phyloP scores from a whole-genome alignment of 2,888 invertebrate genomes.

The Caenorhabditis sinica region DNA sequence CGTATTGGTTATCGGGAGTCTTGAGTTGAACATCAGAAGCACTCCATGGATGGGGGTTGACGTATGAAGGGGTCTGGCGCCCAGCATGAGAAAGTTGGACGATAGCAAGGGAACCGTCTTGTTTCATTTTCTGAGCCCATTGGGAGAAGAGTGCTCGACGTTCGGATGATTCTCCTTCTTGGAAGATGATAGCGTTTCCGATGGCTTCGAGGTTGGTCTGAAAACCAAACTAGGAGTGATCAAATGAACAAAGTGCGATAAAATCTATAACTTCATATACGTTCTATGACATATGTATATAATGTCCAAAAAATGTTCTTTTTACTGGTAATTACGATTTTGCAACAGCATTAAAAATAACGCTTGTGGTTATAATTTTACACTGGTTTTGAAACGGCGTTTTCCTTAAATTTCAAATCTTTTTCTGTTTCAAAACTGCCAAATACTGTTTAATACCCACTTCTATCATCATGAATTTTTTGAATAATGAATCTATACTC shows the following conservation, averaged over 20 bases:
- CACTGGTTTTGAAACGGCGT: too few species aligned
- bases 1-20: slow-evolving; percentile 67
- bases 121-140: slow-evolving; percentile 62
- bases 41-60: slow-evolving; percentile 72
- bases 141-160: slow-evolving; percentile 53
- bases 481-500: too few species aligned
- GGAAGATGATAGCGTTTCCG: slow-evolving; percentile 74
- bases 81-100: slow-evolving; percentile 76
- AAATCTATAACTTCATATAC: too few species aligned
- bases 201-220: slow-evolving; percentile 73
- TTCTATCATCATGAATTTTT: too few species aligned
- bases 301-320: too few species aligned
- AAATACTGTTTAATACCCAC: too few species aligned
- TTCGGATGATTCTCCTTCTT: slow-evolving; percentile 67
- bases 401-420: too few species aligned
- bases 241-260: neutral
- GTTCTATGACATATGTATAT: too few species aligned
- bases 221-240: slow-evolving; percentile 4
- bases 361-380: too few species aligned
- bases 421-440: too few species aligned
- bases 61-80: slow-evolving; percentile 72
- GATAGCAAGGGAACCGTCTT: slow-evolving; percentile 71
- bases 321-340: too few species aligned
- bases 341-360: too few species aligned
- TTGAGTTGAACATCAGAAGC: slow-evolving; percentile 74